phyloP scores from a whole-genome alignment of 64 coral and sea anemone genomes.

The Astreopora myriophthalma region DNA sequence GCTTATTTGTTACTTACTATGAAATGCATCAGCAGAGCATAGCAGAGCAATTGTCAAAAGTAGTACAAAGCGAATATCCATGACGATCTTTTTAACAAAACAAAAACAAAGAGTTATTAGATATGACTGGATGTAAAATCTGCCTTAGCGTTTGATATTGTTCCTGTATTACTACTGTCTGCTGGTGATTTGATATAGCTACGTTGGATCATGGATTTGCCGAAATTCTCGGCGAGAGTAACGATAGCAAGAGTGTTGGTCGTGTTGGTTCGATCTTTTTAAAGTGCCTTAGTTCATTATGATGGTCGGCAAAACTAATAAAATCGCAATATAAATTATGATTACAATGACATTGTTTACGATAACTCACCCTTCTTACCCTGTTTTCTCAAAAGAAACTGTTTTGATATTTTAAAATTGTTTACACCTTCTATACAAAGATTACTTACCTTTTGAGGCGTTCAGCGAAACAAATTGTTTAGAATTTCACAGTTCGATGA shows the following conservation, averaged over 20 bases:
- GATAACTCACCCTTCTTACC: not conserved
- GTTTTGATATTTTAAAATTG: not conserved
- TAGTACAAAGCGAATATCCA: not conserved
- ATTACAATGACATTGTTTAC: not conserved
- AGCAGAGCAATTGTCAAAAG: conserved; percentile 9
- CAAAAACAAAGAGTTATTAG: not conserved
- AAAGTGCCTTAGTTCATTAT: no score
- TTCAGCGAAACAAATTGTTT: not conserved
- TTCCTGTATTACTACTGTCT: not conserved
- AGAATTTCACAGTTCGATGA: not conserved
- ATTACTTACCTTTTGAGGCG: not conserved
- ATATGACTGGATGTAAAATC: not conserved
- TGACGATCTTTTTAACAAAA: not conserved
- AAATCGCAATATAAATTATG: no score
- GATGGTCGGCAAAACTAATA: no score
- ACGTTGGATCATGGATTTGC: not conserved
- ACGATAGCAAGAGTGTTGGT: no score
- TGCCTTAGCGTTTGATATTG: not conserved
- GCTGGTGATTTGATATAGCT: not conserved
- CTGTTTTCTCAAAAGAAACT: not conserved
- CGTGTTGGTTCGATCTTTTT: not conserved
- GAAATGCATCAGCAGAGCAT: conserved; percentile 1
- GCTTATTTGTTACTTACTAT: conserved; percentile 1
- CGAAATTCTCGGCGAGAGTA: no score
- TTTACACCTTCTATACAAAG: not conserved